A percentile compares a stretch with the other conserved stretches of the same genome.
Evolutionary conservation across 2,113 vertebrate species (phyloP).

Genomic region (Elaphurus davidianus): DNA sequence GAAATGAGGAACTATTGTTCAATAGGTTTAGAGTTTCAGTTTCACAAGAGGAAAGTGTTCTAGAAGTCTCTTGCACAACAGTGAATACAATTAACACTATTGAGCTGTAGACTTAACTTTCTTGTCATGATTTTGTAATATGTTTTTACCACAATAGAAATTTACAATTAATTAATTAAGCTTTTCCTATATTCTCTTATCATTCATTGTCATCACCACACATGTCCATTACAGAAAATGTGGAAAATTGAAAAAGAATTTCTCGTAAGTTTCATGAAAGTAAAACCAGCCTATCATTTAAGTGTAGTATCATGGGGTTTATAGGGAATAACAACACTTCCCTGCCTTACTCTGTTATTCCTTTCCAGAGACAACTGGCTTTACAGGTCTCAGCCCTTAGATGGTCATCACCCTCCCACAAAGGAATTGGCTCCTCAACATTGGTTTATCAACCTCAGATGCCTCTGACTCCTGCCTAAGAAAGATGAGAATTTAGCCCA

Average conservation of each 20-base stretch:
- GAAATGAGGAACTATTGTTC: background rate
- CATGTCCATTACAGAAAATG: background rate
- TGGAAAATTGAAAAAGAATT: background rate
- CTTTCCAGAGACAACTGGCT: background rate
- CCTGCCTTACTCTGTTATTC: background rate
- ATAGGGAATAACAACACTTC: background rate
- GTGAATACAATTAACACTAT: background rate
- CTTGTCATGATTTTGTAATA: background rate
- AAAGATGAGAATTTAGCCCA: background rate
- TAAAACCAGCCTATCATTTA: background rate
- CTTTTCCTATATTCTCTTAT: background rate
- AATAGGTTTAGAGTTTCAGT: background rate
- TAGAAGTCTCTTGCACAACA: background rate
- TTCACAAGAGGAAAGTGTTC: background rate
- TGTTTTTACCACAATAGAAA: background rate
- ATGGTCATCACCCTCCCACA: background rate
- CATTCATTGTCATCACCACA: background rate
- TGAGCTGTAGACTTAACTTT: background rate
- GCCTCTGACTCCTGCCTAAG: background rate
- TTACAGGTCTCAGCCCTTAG: background rate
- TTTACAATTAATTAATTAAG: background rate
- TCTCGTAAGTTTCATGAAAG: background rate
- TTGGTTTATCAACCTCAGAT: background rate
- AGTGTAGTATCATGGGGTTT: background rate
- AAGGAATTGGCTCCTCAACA: background rate